Conservation (phyloP, 2,888 invertebrate genomes). For the Brachycybe producta region DNA sequence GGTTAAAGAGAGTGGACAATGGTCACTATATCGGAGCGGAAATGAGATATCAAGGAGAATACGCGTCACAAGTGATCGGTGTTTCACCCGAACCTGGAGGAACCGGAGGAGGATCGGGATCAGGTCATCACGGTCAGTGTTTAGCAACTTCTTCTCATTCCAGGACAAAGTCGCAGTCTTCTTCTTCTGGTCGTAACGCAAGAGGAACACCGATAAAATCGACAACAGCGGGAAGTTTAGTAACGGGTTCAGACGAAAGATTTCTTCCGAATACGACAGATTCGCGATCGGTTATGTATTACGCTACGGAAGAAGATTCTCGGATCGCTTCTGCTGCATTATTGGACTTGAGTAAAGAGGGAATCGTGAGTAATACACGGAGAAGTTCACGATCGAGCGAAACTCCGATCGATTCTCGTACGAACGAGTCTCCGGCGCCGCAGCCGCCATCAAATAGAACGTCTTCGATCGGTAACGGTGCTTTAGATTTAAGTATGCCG, state of each 20-base stretch:
- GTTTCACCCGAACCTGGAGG: constrained; percentile 23
- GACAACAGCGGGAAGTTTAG: too few species aligned
- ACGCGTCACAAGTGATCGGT: constrained; percentile 70
- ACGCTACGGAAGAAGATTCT: too few species aligned
- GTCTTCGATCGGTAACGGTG: constrained; percentile 12
- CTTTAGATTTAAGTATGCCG: constrained; percentile 78
- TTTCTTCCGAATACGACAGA: too few species aligned
- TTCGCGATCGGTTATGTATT: too few species aligned
- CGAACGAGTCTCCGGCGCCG: background rate
- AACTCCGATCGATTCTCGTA: background rate
- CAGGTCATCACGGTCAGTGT: background rate
- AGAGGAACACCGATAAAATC: too few species aligned
- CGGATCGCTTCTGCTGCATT: too few species aligned
- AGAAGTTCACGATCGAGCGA: constrained; percentile 7
- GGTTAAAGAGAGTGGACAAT: constrained; percentile 82
- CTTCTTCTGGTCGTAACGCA: too few species aligned
- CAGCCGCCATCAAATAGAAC: background rate
- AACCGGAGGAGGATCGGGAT: too few species aligned
- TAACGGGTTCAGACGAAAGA: too few species aligned
- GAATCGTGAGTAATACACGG: too few species aligned
- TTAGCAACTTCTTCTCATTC: background rate
- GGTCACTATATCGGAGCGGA: constrained; percentile 80
- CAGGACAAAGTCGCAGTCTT: too few species aligned
- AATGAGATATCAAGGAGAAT: constrained; percentile 79
- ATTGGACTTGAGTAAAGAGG: too few species aligned